Evolutionary conservation across 2,797 vertebrate genomes (phyloP).

Genomic region (Rousettus madagascariensis): DNA sequence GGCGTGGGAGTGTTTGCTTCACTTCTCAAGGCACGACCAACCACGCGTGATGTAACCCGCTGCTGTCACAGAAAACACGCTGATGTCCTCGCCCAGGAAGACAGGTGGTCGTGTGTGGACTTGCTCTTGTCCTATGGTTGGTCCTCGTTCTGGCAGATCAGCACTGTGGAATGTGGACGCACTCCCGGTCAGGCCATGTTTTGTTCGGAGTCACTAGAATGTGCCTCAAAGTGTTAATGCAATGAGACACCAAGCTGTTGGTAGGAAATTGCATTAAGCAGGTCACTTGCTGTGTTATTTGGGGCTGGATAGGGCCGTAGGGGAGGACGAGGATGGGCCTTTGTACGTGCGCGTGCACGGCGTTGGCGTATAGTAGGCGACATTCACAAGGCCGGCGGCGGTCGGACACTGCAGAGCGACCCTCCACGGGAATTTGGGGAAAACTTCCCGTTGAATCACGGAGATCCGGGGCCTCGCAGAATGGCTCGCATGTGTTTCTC

Average conservation of each 20-base stretch:
- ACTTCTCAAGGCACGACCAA: background rate
- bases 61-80: background rate
- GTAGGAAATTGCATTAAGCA: constrained; percentile 43
- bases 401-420: background rate
- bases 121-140: background rate
- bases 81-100: background rate
- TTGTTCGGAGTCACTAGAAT: constrained; percentile 36
- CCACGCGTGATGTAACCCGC: background rate
- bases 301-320: background rate
- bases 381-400: background rate
- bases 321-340: background rate
- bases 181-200: background rate
- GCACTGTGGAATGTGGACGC: constrained; percentile 11
- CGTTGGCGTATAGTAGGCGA: background rate
- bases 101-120: background rate
- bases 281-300: background rate
- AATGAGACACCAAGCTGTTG: background rate
- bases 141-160: background rate
- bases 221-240: background rate
- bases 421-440: background rate
- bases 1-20: background rate
- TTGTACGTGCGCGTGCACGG: background rate
- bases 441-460: background rate
- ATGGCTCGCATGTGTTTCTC: background rate
- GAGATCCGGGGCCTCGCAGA: background rate